These are phyloP conservation scores for Lottia scabra DNA, from an alignment of 2,888 invertebrate genomes.

Conservation along the genomic window DNA sequence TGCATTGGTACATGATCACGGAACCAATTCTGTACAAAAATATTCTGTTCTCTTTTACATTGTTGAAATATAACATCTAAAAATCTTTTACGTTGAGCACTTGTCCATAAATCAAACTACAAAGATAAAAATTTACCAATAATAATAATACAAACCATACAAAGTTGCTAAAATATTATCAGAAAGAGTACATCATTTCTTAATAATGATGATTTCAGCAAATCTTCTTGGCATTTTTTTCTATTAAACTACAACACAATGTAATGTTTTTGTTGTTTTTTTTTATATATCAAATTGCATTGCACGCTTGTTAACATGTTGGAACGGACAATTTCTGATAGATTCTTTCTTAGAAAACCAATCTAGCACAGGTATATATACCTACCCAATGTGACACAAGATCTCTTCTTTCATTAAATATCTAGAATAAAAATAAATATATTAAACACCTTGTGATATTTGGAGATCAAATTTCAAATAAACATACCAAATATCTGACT, in stretches of 20 bases:
- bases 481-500: no score
- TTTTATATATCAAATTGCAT: no score
- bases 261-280: no score
- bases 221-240: no score
- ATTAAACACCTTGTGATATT: no score
- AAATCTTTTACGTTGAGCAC: slow-evolving; percentile 64
- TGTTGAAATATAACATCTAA: slow-evolving; percentile 60
- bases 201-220: no score
- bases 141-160: no score
- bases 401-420: slow-evolving; percentile 64
- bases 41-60: slow-evolving; percentile 57
- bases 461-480: no score
- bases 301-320: background rate
- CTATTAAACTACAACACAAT: no score
- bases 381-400: slow-evolving; percentile 67
- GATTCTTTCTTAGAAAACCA: background rate
- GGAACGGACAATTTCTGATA: no score
- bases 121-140: slow-evolving; percentile 14
- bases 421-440: slow-evolving; percentile 43
- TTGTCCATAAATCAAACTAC: slow-evolving; percentile 69
- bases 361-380: slow-evolving; percentile 10
- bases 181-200: no score
- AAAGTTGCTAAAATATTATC: no score
- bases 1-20: slow-evolving; percentile 58
- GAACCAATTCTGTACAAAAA: slow-evolving; percentile 66